These are phyloP conservation scores for Cosmopolites sordidus DNA, from an alignment of 2,888 invertebrate species.

Conservation along the genomic window DNA sequence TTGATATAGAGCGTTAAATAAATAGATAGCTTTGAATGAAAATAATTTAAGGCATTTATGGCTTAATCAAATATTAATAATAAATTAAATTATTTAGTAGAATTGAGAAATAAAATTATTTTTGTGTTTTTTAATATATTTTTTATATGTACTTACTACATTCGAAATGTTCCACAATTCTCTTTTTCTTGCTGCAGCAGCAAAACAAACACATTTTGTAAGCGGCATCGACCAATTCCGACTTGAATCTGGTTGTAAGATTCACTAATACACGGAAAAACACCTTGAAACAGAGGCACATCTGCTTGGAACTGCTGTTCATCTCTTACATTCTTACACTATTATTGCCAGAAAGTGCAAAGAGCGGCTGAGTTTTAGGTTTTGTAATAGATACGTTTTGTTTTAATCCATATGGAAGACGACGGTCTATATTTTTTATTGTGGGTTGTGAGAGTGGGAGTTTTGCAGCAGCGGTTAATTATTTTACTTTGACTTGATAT, in stretches of 20 bases:
- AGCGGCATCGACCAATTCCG: conserved; percentile 35
- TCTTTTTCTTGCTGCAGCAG: conserved; percentile 29
- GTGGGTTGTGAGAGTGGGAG: not conserved
- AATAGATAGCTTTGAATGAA: no score
- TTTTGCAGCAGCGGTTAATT: not conserved
- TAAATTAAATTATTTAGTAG: no score
- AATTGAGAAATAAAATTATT: no score
- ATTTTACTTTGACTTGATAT: no score
- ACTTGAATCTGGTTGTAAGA: conserved; percentile 37
- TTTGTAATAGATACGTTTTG: conserved; percentile 4
- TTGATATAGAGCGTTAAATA: no score
- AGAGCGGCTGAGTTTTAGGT: not conserved
- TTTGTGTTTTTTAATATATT: no score
- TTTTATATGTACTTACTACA: conserved; percentile 15
- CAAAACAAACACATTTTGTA: conserved; percentile 41
- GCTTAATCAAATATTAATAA: no score
- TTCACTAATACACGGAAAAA: conserved; percentile 42
- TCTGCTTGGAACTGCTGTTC: conserved; percentile 18
- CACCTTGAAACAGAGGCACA: conserved; percentile 44
- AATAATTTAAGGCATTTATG: no score
- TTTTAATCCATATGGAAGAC: conserved; percentile 5
- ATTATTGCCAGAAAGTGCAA: not conserved
- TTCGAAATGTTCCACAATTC: not conserved
- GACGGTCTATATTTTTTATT: not conserved
- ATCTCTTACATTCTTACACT: conserved; percentile 1